These are phyloP conservation scores for Oxystoma pomonae DNA, from an alignment of 2,888 invertebrate genomes.

Conservation along the genomic window DNA sequence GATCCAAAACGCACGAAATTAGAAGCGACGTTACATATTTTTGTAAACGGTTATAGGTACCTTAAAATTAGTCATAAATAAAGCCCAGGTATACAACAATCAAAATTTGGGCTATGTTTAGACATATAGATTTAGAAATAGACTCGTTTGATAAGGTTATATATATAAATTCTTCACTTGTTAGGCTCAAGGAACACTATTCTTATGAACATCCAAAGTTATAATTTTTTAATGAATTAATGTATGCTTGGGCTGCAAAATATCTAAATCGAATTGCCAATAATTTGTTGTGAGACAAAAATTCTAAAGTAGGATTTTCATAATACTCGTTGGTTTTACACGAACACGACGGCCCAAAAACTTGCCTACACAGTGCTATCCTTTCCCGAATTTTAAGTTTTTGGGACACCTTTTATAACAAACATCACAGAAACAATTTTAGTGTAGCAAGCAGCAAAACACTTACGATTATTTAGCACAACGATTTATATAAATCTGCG, in stretches of 20 bases:
- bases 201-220: neutral
- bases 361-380: too few species aligned
- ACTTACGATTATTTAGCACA: too few species aligned
- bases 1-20: too few species aligned
- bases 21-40: too few species aligned
- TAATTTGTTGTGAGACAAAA: neutral
- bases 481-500: too few species aligned
- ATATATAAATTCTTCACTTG: neutral
- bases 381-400: too few species aligned
- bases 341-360: too few species aligned
- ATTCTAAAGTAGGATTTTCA: neutral
- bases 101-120: neutral
- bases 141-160: neutral
- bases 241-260: neutral
- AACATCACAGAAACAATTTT: too few species aligned
- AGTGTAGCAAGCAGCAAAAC: too few species aligned
- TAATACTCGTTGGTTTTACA: too few species aligned
- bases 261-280: neutral
- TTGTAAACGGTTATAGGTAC: too few species aligned
- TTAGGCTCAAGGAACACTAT: neutral
- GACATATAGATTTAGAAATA: neutral
- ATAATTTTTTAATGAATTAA: neutral
- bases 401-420: too few species aligned
- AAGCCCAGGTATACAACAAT: neutral
- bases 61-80: neutral